phyloP scores from a whole-genome alignment of 1,140 invertebrate species.

The Ostrea denselamellosa region DNA sequence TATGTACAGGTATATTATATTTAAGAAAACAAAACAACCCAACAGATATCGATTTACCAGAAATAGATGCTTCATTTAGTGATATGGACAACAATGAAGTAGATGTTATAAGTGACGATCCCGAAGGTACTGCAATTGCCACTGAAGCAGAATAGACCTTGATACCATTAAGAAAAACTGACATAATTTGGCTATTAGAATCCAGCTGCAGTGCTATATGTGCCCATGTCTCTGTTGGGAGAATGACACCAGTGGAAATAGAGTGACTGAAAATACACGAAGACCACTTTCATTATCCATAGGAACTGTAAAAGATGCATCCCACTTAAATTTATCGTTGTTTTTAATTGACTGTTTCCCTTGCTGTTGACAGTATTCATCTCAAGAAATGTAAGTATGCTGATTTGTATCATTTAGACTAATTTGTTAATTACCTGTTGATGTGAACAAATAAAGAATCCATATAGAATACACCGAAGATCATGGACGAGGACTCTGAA shows the following conservation, averaged over 20 bases:
- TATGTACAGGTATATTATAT: too few relatives aligned
- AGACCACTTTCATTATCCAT: too few relatives aligned
- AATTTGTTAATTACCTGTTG: background rate
- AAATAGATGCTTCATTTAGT: conserved; percentile 9
- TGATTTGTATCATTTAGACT: background rate
- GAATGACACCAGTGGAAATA: background rate
- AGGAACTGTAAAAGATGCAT: too few relatives aligned
- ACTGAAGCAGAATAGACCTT: background rate
- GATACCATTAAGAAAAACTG: background rate
- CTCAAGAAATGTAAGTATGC: too few relatives aligned
- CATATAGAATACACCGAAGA: background rate
- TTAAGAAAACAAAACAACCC: background rate
- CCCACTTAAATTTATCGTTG: too few relatives aligned
- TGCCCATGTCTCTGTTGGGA: background rate
- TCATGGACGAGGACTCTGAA: background rate
- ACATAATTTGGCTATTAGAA: background rate
- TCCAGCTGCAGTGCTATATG: background rate
- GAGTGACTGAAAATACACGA: background rate
- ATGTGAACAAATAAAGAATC: background rate
- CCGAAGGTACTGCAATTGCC: background rate
- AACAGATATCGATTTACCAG: background rate
- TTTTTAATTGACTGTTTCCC: too few relatives aligned
- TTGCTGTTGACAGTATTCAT: too few relatives aligned
- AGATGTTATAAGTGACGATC: background rate
- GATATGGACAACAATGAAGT: background rate